These are phyloP conservation scores for Eupeodes luniger DNA, from an alignment of 2,888 invertebrate species.

Conservation along the genomic window DNA sequence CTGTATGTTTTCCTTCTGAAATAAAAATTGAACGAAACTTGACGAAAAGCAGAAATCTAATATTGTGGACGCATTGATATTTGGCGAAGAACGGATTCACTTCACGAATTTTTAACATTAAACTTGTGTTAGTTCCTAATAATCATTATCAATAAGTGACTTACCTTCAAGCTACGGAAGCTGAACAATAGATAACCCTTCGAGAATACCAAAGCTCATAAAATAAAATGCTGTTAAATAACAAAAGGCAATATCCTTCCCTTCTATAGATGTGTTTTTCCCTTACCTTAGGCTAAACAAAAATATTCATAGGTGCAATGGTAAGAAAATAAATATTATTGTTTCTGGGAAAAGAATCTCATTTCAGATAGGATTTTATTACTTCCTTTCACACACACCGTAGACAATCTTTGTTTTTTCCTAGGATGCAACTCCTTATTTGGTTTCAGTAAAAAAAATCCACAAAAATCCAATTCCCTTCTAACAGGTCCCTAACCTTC, in stretches of 20 bases:
- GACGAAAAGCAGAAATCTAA: too few species aligned
- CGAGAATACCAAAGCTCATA: too few species aligned
- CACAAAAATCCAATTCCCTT: background rate
- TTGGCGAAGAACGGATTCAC: too few species aligned
- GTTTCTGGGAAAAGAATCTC: background rate
- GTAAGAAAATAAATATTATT: background rate
- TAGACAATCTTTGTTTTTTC: background rate
- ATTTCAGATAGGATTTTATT: background rate
- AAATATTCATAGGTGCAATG: background rate
- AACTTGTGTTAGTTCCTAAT: too few species aligned
- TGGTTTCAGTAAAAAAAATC: background rate
- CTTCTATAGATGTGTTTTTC: background rate
- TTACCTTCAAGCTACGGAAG: too few species aligned
- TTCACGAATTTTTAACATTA: too few species aligned
- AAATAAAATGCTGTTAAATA: background rate
- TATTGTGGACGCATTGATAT: too few species aligned
- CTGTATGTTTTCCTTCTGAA: too few species aligned
- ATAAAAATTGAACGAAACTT: too few species aligned
- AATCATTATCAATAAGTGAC: too few species aligned
- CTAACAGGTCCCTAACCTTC: constrained; percentile 48
- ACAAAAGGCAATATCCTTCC: background rate
- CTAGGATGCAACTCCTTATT: constrained; percentile 3
- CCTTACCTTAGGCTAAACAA: background rate
- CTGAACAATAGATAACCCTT: too few species aligned
- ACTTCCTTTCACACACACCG: background rate